Conservation (phyloP, 2,797 vertebrate genomes). For the Agapornis canus region DNA sequence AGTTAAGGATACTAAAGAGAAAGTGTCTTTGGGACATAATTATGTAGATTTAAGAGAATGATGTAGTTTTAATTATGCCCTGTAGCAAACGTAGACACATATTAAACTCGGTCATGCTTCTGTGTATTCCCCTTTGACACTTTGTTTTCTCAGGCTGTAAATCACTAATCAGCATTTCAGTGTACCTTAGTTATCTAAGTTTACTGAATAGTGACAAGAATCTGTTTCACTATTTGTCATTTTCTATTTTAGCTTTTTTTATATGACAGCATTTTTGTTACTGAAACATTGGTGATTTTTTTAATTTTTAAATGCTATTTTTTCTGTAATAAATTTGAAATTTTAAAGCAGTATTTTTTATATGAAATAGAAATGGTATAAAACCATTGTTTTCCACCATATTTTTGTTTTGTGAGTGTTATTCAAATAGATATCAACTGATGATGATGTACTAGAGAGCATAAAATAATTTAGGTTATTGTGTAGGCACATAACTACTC, state of each 20-base stretch:
- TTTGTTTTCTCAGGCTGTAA: conserved; percentile 54
- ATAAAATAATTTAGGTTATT: background rate
- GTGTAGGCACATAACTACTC: background rate
- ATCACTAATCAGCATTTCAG: conserved; percentile 35
- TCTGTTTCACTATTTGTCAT: conserved; percentile 2
- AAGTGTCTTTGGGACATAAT: conserved; percentile 71
- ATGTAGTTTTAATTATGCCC: conserved; percentile 73
- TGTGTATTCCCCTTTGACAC: conserved; percentile 60
- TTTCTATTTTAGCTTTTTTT: background rate
- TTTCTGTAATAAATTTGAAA: background rate
- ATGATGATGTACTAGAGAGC: background rate
- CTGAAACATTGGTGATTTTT: background rate
- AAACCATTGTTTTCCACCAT: background rate
- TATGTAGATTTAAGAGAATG: conserved; percentile 71
- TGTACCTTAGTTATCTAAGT: conserved; percentile 48
- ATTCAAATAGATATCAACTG: background rate
- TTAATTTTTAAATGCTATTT: background rate
- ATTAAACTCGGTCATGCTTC: conserved; percentile 58
- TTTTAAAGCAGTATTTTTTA: background rate
- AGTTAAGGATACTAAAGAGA: conserved; percentile 59
- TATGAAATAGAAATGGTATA: background rate
- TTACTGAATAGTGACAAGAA: conserved; percentile 46
- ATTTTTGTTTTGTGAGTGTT: background rate
- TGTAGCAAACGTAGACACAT: conserved; percentile 55
- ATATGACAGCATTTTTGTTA: background rate